phyloP scores from a whole-genome alignment of 2,113 vertebrate species.

The Ovis canadensis region DNA sequence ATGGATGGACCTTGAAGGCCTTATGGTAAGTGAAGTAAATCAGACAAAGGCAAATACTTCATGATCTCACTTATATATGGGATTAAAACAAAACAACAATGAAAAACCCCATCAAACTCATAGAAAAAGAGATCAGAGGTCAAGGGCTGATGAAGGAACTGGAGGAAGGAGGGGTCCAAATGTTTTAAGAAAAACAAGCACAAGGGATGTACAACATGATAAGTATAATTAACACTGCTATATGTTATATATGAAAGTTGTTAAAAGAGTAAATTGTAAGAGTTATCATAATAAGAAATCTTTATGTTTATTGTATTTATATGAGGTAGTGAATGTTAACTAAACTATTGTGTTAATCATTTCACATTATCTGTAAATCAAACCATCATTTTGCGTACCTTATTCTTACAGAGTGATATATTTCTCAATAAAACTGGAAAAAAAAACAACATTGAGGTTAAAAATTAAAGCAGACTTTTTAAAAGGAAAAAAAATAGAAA shows the following conservation, averaged over 20 bases:
- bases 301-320: background rate
- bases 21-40: background rate
- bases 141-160: background rate
- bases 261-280: background rate
- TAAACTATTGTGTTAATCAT: background rate
- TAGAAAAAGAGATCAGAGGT: background rate
- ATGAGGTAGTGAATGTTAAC: background rate
- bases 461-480: background rate
- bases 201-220: too few relatives aligned
- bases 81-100: background rate
- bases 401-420: background rate
- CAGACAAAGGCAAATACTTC: background rate
- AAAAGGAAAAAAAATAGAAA: background rate
- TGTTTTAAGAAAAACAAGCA: background rate
- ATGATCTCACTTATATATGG: background rate
- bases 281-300: background rate
- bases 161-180: background rate
- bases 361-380: background rate
- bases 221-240: background rate
- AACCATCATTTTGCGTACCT: background rate
- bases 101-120: background rate
- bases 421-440: background rate
- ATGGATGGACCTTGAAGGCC: background rate
- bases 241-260: background rate
- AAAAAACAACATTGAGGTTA: background rate